A percentile compares a stretch with the other conserved stretches of the same genome.
Conservation (phyloP, 2,888 invertebrate species). For the Hyposoter didymator region DNA sequence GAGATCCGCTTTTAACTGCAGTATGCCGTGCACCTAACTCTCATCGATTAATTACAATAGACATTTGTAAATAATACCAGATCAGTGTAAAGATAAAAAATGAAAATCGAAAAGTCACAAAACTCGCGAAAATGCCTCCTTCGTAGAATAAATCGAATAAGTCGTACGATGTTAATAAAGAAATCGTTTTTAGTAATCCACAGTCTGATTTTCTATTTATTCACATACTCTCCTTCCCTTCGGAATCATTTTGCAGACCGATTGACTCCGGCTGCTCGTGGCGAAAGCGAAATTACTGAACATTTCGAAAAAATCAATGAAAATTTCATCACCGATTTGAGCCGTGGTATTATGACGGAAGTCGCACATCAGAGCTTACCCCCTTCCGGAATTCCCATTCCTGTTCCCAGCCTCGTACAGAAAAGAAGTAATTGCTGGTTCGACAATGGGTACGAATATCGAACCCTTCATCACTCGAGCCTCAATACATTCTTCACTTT, state of each 20-base stretch:
- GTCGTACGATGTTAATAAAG: constrained; percentile 35
- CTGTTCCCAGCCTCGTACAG: constrained; percentile 73
- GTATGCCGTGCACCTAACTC: constrained; percentile 79
- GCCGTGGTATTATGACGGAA: constrained; percentile 77
- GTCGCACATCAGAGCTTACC: constrained; percentile 80
- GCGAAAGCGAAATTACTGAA: constrained; percentile 48
- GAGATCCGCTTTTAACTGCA: constrained; percentile 83
- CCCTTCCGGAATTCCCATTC: constrained; percentile 78
- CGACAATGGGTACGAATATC: constrained; percentile 65
- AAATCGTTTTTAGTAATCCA: constrained; percentile 11
- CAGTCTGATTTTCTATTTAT: background rate
- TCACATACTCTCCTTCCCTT: constrained; percentile 19
- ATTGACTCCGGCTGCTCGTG: constrained; percentile 68
- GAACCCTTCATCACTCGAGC: constrained; percentile 18
- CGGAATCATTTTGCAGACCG: constrained; percentile 67
- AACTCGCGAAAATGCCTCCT: constrained; percentile 33
- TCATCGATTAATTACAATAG: constrained; percentile 48
- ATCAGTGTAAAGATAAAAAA: constrained; percentile 50
- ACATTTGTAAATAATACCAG: constrained; percentile 59
- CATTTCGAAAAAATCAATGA: constrained; percentile 51
- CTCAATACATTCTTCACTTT: background rate
- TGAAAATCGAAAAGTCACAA: constrained; percentile 16
- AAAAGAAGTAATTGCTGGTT: constrained; percentile 70
- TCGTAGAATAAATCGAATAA: background rate
- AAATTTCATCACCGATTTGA: constrained; percentile 75